These are phyloP conservation scores for Paracentrotus lividus DNA, from an alignment of 53 echinoderm and acorn worm genomes.

Conservation along the genomic window DNA sequence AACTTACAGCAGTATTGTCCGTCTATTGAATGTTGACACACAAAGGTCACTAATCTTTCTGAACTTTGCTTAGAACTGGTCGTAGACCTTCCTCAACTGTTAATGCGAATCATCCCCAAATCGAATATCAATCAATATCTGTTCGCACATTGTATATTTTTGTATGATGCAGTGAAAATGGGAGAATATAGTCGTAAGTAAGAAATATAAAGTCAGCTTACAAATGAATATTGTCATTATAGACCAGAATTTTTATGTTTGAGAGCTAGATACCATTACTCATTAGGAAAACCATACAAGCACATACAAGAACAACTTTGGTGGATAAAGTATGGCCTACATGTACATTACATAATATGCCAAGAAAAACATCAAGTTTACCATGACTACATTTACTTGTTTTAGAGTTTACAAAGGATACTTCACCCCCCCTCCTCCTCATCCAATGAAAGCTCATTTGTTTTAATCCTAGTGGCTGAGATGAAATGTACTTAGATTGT, in stretches of 20 bases:
- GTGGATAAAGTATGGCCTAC: too few species aligned
- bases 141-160: not conserved
- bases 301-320: too few species aligned
- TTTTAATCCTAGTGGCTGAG: not conserved
- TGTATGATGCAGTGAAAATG: not conserved
- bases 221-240: too few species aligned
- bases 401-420: not conserved
- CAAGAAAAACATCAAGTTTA: too few species aligned
- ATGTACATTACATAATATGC: too few species aligned
- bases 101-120: slow-evolving; percentile 20
- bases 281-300: too few species aligned
- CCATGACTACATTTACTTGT: not conserved
- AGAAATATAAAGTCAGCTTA: not conserved
- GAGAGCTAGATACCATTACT: not conserved
- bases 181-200: not conserved
- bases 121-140: slow-evolving; percentile 39
- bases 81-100: slow-evolving; percentile 10
- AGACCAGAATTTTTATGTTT: not conserved
- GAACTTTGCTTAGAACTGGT: slow-evolving; percentile 30
- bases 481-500: too few species aligned
- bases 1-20: slow-evolving; percentile 35
- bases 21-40: slow-evolving; percentile 63
- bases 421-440: not conserved
- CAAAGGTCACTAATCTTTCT: slow-evolving; percentile 56
- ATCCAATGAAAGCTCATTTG: not conserved